Base-by-base conservation (phyloP, 2,797 vertebrate genomes). In the Protosalanx chinensis region DNA sequence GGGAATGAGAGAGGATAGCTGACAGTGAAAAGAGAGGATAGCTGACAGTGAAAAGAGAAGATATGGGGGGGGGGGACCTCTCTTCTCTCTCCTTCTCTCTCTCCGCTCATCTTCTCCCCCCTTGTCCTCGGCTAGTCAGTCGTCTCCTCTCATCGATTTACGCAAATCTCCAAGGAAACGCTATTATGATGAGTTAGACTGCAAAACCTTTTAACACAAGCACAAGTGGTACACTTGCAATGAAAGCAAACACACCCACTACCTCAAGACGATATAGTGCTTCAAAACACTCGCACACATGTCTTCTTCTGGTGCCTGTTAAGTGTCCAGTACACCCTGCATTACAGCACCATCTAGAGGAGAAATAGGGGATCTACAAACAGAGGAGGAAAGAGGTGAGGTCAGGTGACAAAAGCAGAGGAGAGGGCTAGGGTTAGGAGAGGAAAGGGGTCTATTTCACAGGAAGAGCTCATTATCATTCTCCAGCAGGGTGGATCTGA, bases 381-480 rank as follows among this genome's bases (percentile, higher is more conserved):
- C 4, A 56, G 51, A 56, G 51, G 18, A 64, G 61, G 32, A 5
- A 59, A 29, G 29, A 65, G 1, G 23, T 67, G 27, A 46, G 18
- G 20, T 56, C 27, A 68, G 8, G 7, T 41, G 46, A 60, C 8
- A 15, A 53, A 12, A 67, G 33, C 15, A 20, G 46, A 65, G 20
- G 12, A 23, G 5, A 32, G 49, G 16, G 57, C 18, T 49, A 41
- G 30, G 58, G 58, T 49, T 20, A 68, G 33, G 20, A 49, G 3
- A 16, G 13, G 32, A 61, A 15, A 37, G 49, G 27, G 32, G 37
- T 66, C 62, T 72, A 72, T 3, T 13, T 63, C 30, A 70, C 83
- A 87, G 89, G 88, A 90, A 90, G 27, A 65, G 78, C 79, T 82
- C 65, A 53, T 90, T 90, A 90, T 81, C 88, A 76, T 85, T 87